phyloP scores from a whole-genome alignment of 2,888 invertebrate genomes.

The Caenorhabditis angaria region DNA sequence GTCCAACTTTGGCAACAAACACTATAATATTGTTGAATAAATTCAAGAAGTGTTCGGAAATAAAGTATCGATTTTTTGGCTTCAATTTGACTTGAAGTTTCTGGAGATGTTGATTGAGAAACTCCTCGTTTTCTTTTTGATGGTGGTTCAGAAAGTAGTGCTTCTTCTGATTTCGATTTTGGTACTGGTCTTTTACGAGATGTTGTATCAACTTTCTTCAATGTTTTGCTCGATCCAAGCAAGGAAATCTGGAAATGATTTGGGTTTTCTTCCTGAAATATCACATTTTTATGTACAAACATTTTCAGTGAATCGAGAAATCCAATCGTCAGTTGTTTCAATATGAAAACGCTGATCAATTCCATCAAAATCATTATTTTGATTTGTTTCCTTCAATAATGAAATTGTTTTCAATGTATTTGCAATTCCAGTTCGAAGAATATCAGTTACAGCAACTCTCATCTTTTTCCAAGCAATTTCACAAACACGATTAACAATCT shows the following conservation, averaged over 20 bases:
- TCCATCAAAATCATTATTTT: slow-evolving; percentile 17
- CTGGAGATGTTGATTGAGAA: not conserved
- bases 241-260: slow-evolving; percentile 4
- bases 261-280: not conserved
- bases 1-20: slow-evolving; percentile 40
- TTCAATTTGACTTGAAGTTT: not conserved
- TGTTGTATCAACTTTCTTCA: not conserved
- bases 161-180: not conserved
- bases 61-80: slow-evolving; percentile 27
- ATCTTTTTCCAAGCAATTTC: slow-evolving; percentile 43
- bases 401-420: slow-evolving; percentile 18
- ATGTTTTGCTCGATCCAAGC: not conserved
- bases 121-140: not conserved
- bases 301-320: slow-evolving; percentile 23
- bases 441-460: slow-evolving; percentile 29
- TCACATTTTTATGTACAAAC: too few relatives aligned
- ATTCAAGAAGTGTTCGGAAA: slow-evolving; percentile 45
- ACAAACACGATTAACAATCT: slow-evolving; percentile 37
- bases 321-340: slow-evolving; percentile 25
- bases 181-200: not conserved
- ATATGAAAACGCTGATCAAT: slow-evolving; percentile 29
- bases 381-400: slow-evolving; percentile 20
- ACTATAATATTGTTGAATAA: slow-evolving; percentile 40
- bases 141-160: not conserved
- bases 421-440: slow-evolving; percentile 26